Base-by-base conservation (phyloP, 2,888 invertebrate genomes). In the Agrochola lychnidis region DNA sequence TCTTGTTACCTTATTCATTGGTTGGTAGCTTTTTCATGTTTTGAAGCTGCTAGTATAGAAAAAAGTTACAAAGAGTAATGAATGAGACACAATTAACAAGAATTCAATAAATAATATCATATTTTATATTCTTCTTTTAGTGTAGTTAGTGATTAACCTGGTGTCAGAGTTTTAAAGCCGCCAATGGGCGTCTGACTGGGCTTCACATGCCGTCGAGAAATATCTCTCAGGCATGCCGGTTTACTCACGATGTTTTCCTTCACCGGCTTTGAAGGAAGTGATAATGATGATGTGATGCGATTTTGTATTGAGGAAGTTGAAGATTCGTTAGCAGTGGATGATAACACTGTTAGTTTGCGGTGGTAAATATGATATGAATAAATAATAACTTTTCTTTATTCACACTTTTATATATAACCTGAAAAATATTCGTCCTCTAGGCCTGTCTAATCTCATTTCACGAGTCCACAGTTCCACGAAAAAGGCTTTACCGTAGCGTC, bases 371-470 rank as follows among this genome's bases (percentile, higher is more conserved):
- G 12, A 36, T 22, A 42, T 14, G 22, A 14, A 25, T 53, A 3
- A 16, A 73, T 40, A 48, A 70, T 40, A 10, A 19, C 16, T 45
- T n/a, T 36, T 51, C 14, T 42, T 42, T 25, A 22, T 45, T 25
- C 36, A 36, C 30, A 68, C 22, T 22, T 57, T 7, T 57, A 48
- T 53, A 56, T 45, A 45, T 19, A 40, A 9, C 14, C 6, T 40
- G n/a, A 51, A 22, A 64, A 68, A 80, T 72, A 72, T 73, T 68
- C 25, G 36, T 71, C 59, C 63, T 53, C 6, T 67, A 36, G 36
- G 36, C 36, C 45, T 45, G 69, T 51, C 53, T 86, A 66, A 85
- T 72, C 78, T 82, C 57, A 51, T 86, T 82, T 82, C 82, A 82
- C 83, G 69, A 82, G 56, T 86, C 48, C 64, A 67, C 71, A 66